Conservation (phyloP, 1,140 invertebrate genomes). For the Eumaeus atala region DNA sequence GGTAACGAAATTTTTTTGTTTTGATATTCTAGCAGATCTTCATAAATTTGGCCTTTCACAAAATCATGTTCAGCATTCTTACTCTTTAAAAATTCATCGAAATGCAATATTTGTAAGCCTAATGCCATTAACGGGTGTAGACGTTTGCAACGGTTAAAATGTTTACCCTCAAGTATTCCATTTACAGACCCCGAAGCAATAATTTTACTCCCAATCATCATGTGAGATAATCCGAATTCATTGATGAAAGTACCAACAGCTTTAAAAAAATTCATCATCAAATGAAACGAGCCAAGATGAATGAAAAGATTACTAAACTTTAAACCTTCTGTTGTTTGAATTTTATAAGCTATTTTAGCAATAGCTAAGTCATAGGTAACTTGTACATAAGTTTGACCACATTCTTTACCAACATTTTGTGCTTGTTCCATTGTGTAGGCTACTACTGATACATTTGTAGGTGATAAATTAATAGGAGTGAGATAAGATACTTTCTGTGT, state of each 20-base stretch:
- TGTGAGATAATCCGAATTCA: constrained; percentile 50
- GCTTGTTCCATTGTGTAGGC: constrained; percentile 41
- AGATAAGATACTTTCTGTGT: constrained; percentile 42
- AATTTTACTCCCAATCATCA: constrained; percentile 52
- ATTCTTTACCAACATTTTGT: constrained; percentile 20
- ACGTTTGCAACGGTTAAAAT: constrained; percentile 44
- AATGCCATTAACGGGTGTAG: constrained; percentile 10
- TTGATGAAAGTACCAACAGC: constrained; percentile 59
- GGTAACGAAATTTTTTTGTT: constrained; percentile 6
- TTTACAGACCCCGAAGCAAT: constrained; percentile 59
- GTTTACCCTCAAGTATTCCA: constrained; percentile 50
- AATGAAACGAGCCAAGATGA: constrained; percentile 62
- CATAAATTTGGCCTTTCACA: constrained; percentile 13
- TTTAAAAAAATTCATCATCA: constrained; percentile 66
- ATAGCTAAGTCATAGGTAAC: constrained; percentile 51
- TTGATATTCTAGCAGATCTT: constrained; percentile 13
- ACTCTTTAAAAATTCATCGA: constrained; percentile 12
- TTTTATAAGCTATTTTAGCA: constrained; percentile 46
- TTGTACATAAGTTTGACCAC: constrained; percentile 24
- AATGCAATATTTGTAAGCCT: constrained; percentile 10
- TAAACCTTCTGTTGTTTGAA: constrained; percentile 40
- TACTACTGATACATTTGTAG: constrained; percentile 40
- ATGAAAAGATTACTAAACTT: constrained; percentile 61
- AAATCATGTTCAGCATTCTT: constrained; percentile 11
- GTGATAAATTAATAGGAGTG: constrained; percentile 44